phyloP scores from a whole-genome alignment of 1,140 invertebrate species.

The Ectropis grisescens region DNA sequence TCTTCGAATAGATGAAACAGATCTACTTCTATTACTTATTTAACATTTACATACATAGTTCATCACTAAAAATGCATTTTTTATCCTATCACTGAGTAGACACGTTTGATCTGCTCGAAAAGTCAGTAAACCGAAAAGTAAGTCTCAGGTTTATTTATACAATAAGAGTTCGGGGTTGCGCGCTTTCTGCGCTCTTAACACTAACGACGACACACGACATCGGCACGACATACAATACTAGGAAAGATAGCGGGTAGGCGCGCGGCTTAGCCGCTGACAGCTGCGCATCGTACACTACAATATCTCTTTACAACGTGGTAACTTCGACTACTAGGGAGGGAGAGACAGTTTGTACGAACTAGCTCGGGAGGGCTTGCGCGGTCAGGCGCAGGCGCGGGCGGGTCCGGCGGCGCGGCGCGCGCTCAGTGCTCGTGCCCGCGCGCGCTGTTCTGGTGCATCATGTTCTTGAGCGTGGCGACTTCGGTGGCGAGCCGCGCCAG shows the following conservation, averaged over 20 bases:
- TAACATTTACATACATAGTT: slow-evolving; percentile 59
- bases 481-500: slow-evolving; percentile 90
- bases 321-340: slow-evolving; percentile 53
- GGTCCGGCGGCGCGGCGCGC: not conserved
- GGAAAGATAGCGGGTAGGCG: slow-evolving; percentile 61
- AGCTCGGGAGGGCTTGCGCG: slow-evolving; percentile 14
- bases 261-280: slow-evolving; percentile 58
- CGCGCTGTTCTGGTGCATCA: slow-evolving; percentile 72
- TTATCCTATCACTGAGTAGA: slow-evolving; percentile 65
- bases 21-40: slow-evolving; percentile 59
- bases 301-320: slow-evolving; percentile 66
- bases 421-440: slow-evolving; percentile 58
- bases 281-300: slow-evolving; percentile 63
- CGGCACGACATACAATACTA: slow-evolving; percentile 46
- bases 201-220: slow-evolving; percentile 28
- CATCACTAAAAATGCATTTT: slow-evolving; percentile 67
- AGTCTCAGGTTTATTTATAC: slow-evolving; percentile 38
- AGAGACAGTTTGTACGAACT: slow-evolving; percentile 57
- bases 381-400: not conserved
- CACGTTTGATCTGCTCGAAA: slow-evolving; percentile 65
- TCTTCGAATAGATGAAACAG: slow-evolving; percentile 70
- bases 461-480: slow-evolving; percentile 89
- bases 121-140: slow-evolving; percentile 57
- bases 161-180: too few relatives aligned
- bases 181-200: too few relatives aligned